Percentiles rank a stretch among this genome's conserved stretches.
These are phyloP conservation scores for Aspiorhynchus laticeps DNA, from an alignment of 2,113 vertebrate genomes.

Conservation along the genomic window DNA sequence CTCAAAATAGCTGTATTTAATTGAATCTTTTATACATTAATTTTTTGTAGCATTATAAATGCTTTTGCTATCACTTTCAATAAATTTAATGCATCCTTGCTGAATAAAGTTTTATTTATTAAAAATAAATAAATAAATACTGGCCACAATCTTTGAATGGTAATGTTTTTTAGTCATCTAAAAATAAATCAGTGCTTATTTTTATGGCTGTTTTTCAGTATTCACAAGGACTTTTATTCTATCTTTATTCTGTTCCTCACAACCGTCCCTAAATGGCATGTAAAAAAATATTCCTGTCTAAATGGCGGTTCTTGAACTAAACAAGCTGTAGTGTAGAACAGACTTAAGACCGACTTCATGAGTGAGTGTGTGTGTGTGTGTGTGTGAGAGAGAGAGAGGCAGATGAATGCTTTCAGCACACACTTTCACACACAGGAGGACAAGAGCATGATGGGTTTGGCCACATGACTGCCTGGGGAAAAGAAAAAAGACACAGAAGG, in stretches of 20 bases:
- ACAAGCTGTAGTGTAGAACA: not conserved
- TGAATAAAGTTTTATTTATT: not conserved
- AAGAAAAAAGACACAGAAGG: constrained; percentile 15
- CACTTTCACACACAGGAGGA: constrained; percentile 2
- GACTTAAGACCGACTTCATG: not conserved
- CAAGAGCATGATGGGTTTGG: not conserved
- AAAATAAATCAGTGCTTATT: not conserved
- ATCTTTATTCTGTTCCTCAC: not conserved
- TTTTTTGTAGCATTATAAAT: not conserved
- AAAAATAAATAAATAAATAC: not conserved
- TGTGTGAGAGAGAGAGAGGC: not conserved
- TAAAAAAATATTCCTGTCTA: not conserved
- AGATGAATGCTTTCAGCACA: not conserved
- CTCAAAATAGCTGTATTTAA: no score
- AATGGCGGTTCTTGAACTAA: not conserved
- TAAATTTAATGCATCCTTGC: not conserved
- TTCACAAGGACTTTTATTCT: not conserved
- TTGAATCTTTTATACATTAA: no score
- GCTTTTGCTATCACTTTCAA: not conserved
- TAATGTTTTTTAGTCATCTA: not conserved
- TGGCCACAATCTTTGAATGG: not conserved
- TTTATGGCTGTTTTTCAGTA: not conserved
- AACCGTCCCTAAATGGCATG: not conserved
- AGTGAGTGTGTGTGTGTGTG: not conserved
- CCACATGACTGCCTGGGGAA: not conserved